Conservation (phyloP, 2,113 vertebrate genomes). For the Chamaetylas fuelleborni region DNA sequence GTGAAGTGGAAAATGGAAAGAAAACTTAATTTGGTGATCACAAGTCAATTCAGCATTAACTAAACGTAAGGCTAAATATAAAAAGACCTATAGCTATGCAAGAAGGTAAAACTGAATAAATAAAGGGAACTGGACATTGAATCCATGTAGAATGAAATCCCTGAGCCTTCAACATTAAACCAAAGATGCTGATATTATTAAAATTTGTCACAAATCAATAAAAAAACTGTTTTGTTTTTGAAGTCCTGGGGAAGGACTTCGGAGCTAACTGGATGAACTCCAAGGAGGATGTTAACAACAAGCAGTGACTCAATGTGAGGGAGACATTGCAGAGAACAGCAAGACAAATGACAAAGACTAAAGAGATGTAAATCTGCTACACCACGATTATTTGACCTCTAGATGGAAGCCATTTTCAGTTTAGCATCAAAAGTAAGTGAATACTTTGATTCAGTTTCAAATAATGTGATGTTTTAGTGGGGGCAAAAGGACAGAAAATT, state of each 20-base stretch:
- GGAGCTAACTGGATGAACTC: neutral
- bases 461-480: neutral
- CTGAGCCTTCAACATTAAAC: neutral
- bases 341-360: neutral
- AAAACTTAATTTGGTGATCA: neutral
- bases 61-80: neutral
- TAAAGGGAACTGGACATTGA: neutral
- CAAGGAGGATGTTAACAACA: neutral
- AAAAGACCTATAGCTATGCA: neutral
- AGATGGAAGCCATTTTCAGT: neutral
- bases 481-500: neutral
- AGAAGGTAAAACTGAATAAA: neutral
- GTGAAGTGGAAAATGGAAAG: neutral
- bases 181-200: neutral
- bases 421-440: neutral
- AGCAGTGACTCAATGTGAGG: neutral
- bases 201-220: neutral
- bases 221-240: too few species aligned
- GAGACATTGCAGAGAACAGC: neutral
- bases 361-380: neutral
- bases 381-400: neutral
- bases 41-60: neutral
- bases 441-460: neutral
- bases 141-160: neutral
- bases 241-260: neutral